Evolutionary conservation across 2,797 vertebrate species (phyloP), one percentile per base, ranked within the genome.

Genomic region (Acanthornis magna): DNA sequence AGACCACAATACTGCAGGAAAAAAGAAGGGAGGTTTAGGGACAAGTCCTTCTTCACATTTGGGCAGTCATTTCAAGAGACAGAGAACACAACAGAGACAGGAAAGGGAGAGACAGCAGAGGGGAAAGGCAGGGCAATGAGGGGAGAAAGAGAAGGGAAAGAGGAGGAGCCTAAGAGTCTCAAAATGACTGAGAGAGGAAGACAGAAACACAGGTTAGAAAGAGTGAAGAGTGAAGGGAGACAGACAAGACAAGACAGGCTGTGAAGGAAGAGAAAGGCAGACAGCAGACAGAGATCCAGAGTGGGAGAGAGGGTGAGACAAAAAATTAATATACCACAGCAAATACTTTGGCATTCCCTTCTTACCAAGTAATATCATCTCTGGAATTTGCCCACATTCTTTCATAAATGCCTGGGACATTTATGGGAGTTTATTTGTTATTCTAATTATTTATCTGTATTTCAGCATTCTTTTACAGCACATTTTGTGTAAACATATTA

Each of bases 51-150:
- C 38, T 78, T 79, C n/a, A 34, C 5, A 21, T 67, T 58, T 51
- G 1, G 1, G 25, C 7, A 26, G 34, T 58, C 16, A n/a, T 82
- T 75, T 71, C 40, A 18, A 67, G 40, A 72, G 60, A 79, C 15
- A 32, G n/a, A 60, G 68, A 88, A 42, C 57, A 48, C 4, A 14
- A 58, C 25, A 34, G 22, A 75, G 14, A 43, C 8, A 54, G 62
- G 16, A 76, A 71, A 54, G 11, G 29, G 32, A 48, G n/a, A 81
- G 23, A 27, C 2, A 12, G n/a, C 47, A 47, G 17, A 34, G 20
- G 9, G 20, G 6, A 13, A 43, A 45, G 19, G 30, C 2, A 26
- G 12, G 5, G 7, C 0, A 0, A 13, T 30, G 21, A 51, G 43
- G 48, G 7, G 6, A 51, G 36, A 51, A 65, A 57, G n/a, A 47